A percentile compares a stretch with the other conserved stretches of the same genome.
Evolutionary conservation across 1,140 invertebrate genomes (phyloP).

Genomic region (Parasteatoda tepidariorum): DNA sequence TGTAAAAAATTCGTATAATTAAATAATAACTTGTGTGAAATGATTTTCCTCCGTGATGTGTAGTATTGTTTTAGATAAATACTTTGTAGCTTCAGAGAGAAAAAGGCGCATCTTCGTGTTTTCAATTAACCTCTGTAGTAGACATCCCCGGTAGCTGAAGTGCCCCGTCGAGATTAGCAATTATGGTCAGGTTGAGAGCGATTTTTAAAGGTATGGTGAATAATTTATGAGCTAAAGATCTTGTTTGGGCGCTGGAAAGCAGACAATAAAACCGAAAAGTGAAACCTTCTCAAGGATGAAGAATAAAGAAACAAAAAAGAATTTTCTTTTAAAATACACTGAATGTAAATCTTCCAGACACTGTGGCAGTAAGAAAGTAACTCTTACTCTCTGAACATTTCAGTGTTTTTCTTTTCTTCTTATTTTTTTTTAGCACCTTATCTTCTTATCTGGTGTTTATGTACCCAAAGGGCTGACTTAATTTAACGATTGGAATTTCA

Average conservation of each 20-base stretch:
- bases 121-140: constrained; percentile 20
- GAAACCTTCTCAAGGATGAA: neutral
- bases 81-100: no score
- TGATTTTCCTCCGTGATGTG: no score
- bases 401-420: no score
- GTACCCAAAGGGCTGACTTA: neutral
- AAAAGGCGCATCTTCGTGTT: no score
- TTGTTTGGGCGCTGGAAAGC: neutral
- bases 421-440: neutral
- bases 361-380: neutral
- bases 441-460: neutral
- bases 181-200: neutral
- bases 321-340: neutral
- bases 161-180: constrained; percentile 5
- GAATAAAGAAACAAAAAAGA: neutral
- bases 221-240: constrained; percentile 29
- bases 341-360: neutral
- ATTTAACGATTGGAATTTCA: neutral
- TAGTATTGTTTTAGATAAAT: no score
- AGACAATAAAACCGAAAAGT: neutral
- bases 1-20: no score
- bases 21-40: no score
- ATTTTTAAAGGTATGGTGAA: constrained; percentile 19
- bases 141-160: neutral
- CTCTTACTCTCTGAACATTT: neutral